Evolutionary conservation across 2,113 vertebrate genomes (phyloP).

Genomic region (Silurus glanis): DNA sequence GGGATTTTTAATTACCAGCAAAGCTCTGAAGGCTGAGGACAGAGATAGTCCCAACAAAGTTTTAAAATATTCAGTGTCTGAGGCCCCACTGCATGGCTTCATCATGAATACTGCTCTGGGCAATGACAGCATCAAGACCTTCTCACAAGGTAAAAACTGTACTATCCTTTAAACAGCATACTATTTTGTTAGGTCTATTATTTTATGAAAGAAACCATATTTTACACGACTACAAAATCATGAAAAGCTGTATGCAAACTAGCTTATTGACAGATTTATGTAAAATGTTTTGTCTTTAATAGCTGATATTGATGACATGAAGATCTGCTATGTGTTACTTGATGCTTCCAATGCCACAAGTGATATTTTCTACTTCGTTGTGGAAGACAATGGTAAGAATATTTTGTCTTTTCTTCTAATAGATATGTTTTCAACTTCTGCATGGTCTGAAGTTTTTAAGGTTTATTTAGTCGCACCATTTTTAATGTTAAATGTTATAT

Average conservation of each 20-base stretch:
- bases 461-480: background rate
- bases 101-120: slow-evolving; percentile 85
- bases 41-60: slow-evolving; percentile 80
- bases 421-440: background rate
- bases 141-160: slow-evolving; percentile 86
- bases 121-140: slow-evolving; percentile 84
- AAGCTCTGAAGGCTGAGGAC: slow-evolving; percentile 86
- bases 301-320: slow-evolving; percentile 85
- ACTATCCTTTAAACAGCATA: background rate
- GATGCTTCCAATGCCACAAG: slow-evolving; percentile 78
- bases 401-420: background rate
- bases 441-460: background rate
- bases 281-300: slow-evolving; percentile 44
- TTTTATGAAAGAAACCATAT: background rate
- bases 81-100: slow-evolving; percentile 80
- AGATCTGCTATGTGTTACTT: slow-evolving; percentile 78
- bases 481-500: background rate
- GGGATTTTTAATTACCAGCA: slow-evolving; percentile 89
- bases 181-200: background rate
- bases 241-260: background rate
- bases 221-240: background rate
- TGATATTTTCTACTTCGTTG: slow-evolving; percentile 82
- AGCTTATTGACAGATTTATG: background rate
- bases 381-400: slow-evolving; percentile 81
- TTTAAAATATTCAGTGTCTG: slow-evolving; percentile 74